Evolutionary conservation across 2,113 vertebrate genomes (phyloP), one percentile per base, ranked within the genome.

Genomic region (Mellivora capensis): DNA sequence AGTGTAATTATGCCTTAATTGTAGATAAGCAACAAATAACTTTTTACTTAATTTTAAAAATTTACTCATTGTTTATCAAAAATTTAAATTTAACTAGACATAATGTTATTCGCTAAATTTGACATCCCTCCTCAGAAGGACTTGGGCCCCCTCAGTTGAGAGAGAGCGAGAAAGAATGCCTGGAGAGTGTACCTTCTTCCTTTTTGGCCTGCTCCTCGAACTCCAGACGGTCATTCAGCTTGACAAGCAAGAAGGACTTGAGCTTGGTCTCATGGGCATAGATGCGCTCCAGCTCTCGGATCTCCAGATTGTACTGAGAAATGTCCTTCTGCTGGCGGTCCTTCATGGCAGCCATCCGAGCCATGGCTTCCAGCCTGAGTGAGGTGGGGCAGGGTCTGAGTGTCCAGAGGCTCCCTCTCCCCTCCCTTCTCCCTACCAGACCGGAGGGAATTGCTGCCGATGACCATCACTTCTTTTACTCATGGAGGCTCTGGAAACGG

Each of bases 191-290:
- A 99, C 99, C 98, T 98, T 97, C 98, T 88, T 96, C 96, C 85
- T 47, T 96, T 77, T 52, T 97, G 93, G 95, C 97, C 71, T 98
- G 37, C 4, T 99, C 98, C 86, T 98, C 97, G 2, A 98, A 2
- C 3, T 93, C 67, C 0, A 42, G 72, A 20, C 97, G 97, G 0
- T 98, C 98, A 0, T 95, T 97, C 5, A 94, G 84, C 61, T 98
- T 99, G 95, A 97, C 0, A 0, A 98, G 71, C 72, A 98, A 90
- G 61, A 99, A 99, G 31, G 87, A 96, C 18, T 98, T 98, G 61
- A 98, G 97, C 20, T 98, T 99, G 83, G 18, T 87, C 96, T 99
- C 98, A 0, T 97, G 96, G 12, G 88, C 93, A 0, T 98, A 93
- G 74, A 97, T 12, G 0, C 96, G 92, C 21, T 98, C 96, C 90